Evolutionary conservation across 2,888 invertebrate species (phyloP).

Genomic region (Eristalis tenax): DNA sequence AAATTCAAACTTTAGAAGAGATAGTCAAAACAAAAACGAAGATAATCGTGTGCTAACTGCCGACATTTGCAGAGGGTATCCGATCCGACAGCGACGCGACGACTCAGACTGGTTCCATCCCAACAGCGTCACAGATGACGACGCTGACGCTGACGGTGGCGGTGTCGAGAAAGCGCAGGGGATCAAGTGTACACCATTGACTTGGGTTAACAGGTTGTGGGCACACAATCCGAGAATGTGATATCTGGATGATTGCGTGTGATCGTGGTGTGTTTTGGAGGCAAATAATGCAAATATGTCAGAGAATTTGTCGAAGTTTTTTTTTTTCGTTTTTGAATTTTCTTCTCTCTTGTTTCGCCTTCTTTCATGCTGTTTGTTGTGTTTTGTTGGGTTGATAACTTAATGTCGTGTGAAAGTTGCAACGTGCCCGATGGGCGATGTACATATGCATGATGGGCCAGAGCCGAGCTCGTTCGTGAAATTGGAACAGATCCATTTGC

Average conservation of each 20-base stretch:
- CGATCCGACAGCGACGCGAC: neutral
- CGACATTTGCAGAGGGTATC: slow-evolving; percentile 59
- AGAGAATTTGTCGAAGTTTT: slow-evolving; percentile 62
- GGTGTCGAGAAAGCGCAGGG: slow-evolving; percentile 53
- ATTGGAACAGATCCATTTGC: slow-evolving; percentile 48
- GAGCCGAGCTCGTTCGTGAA: slow-evolving; percentile 5
- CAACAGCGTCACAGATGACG: neutral
- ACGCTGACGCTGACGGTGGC: slow-evolving; percentile 5
- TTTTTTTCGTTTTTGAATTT: slow-evolving; percentile 21
- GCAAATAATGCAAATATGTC: slow-evolving; percentile 72
- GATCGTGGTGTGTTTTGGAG: slow-evolving; percentile 67
- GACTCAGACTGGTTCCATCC: neutral
- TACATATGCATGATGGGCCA: neutral
- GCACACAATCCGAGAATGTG: slow-evolving; percentile 54
- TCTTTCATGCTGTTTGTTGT: neutral
- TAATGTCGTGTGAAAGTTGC: slow-evolving; percentile 69
- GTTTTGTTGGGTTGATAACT: slow-evolving; percentile 60
- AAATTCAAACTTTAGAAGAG: slow-evolving; percentile 48
- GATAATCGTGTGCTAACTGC: slow-evolving; percentile 72
- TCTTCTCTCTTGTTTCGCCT: neutral
- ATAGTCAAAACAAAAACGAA: slow-evolving; percentile 71
- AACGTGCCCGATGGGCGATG: slow-evolving; percentile 41
- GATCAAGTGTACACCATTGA: slow-evolving; percentile 68
- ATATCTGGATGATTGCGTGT: slow-evolving; percentile 69
- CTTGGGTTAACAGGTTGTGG: slow-evolving; percentile 65